Base-by-base conservation (phyloP, 2,113 vertebrate genomes). In the Parus major region DNA sequence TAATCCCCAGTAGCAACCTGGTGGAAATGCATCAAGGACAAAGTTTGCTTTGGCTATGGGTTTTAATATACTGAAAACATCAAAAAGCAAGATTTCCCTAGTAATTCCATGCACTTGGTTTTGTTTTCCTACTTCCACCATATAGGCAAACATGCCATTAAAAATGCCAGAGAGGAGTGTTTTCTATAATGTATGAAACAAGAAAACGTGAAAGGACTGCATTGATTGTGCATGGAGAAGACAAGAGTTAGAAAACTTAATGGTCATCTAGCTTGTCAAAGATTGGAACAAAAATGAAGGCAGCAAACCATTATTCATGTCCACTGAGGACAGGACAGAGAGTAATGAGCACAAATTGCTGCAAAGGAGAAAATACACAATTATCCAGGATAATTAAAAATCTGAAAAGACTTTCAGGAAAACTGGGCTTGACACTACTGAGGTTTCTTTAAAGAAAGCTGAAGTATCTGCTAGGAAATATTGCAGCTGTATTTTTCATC, bases 371-470 rank as follows among this genome's bases (percentile, higher is more conserved):
- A 96, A 83, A 86, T 66, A 27, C 44, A 81, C 77, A 65, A 60
- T 92, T 76, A 81, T 77, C 66, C n/a, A 86, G 68, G 72, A 50
- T 73, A 86, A 95, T 89, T 81, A 86, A 83, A 86, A 88, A 69
- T 31, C 52, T 63, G 31, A 56, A 69, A 91, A 72, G 27, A 27
- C 11, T 83, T 66, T 15, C 36, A 57, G 16, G 46, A 86, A 86
- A 96, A 81, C 36, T 13, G 50, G 12, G 66, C n/a, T 82, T 68
- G 25, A 76, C n/a, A 72, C 39, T 56, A 11, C 35, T 56, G 35
- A 61, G 64, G 25, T 22, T 59, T 64, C 72, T 80, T 69, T 1
- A 13, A 71, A 82, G 73, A 86, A 88, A 78, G 2, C 11, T 39
- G 7, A 68, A 44, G 13, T 39, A 47, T 65, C 50, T 71, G 33